phyloP scores from a whole-genome alignment of 35 echinoderm and acorn worm species.

The Ophioderma brevispina region DNA sequence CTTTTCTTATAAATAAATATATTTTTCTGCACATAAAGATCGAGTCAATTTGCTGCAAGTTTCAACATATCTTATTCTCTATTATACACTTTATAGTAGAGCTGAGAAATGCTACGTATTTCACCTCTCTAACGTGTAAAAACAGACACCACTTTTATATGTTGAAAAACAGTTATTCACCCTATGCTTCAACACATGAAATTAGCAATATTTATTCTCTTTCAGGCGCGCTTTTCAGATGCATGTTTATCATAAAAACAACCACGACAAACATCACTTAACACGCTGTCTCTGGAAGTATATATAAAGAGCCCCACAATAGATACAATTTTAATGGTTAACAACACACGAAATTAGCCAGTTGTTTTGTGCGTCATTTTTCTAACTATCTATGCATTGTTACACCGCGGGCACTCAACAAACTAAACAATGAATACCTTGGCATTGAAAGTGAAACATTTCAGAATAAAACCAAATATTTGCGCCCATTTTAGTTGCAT shows the following conservation, averaged over 20 bases:
- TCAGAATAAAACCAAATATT: conserved; percentile 7
- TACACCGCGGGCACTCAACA: background rate
- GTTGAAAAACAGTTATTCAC: too few relatives aligned
- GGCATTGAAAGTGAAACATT: background rate
- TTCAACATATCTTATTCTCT: too few relatives aligned
- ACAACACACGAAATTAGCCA: background rate
- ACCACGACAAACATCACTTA: background rate
- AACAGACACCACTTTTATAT: too few relatives aligned
- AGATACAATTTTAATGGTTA: background rate
- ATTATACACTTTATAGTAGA: too few relatives aligned
- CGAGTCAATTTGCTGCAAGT: too few relatives aligned
- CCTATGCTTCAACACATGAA: background rate
- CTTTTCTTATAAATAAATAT: too few relatives aligned
- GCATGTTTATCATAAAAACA: background rate
- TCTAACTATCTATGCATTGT: background rate
- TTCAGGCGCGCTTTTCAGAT: background rate
- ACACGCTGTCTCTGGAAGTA: background rate
- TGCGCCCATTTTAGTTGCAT: background rate
- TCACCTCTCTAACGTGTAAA: too few relatives aligned
- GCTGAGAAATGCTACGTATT: too few relatives aligned
- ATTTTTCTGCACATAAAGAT: too few relatives aligned
- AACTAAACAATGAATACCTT: background rate
- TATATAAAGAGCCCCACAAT: background rate
- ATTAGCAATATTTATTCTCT: conserved; percentile 8
- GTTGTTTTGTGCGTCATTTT: background rate